Evolutionary conservation across 23 tunicate species (phyloP).

Genomic region (Aplidium turbinatum): DNA sequence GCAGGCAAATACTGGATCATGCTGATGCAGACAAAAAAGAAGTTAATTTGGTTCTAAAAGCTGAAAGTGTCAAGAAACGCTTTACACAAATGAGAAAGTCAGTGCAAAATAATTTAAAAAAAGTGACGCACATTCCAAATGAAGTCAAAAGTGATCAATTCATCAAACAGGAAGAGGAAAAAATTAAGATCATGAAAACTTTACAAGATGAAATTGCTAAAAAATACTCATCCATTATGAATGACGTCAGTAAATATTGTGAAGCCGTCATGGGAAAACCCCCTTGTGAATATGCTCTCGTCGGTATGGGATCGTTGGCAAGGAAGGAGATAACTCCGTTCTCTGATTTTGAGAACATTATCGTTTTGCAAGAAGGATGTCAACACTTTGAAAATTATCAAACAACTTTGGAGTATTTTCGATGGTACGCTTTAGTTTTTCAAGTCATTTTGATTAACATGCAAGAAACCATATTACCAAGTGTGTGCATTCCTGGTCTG

Average conservation of each 20-base stretch:
- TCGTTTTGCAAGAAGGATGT: conserved; percentile 33
- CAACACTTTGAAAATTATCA: background rate
- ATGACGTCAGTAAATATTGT: conserved; percentile 21
- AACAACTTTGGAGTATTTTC: conserved; percentile 38
- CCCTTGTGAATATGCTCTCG: conserved; percentile 43
- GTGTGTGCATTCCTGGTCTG: conserved; percentile 27
- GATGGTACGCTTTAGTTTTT: conserved; percentile 40
- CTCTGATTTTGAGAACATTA: conserved; percentile 62
- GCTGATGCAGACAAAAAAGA: no score
- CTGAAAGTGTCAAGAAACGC: no score
- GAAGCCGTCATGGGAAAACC: conserved; percentile 28
- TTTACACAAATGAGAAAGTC: no score
- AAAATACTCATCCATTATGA: conserved; percentile 30
- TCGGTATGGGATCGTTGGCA: conserved; percentile 61
- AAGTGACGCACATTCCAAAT: no score
- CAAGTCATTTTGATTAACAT: conserved; percentile 37
- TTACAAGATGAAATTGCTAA: conserved; percentile 15
- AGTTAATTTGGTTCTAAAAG: no score
- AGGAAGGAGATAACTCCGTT: conserved; percentile 48
- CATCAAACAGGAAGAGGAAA: conserved; percentile 13
- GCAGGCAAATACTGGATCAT: no score
- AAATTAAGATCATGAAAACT: background rate
- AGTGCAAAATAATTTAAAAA: no score
- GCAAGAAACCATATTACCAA: conserved; percentile 32
- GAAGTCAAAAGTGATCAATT: no score